Evolutionary conservation across 2,113 vertebrate species (phyloP).

Genomic region (Brachyhypopomus gauderio): DNA sequence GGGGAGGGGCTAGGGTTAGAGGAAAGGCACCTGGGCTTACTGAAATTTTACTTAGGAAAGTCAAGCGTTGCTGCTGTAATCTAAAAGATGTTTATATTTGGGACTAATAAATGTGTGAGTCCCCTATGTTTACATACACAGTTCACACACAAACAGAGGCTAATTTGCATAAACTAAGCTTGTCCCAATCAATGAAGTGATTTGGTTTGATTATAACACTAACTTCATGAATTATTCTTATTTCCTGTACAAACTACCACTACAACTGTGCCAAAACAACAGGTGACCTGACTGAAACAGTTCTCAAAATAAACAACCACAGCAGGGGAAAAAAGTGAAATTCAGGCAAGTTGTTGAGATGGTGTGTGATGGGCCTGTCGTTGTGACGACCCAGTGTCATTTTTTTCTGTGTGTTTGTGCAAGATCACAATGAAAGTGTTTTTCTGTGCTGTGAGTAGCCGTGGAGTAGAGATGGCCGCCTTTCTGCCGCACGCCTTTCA

Average conservation of each 20-base stretch:
- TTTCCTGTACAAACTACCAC: not conserved
- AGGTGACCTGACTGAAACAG: not conserved
- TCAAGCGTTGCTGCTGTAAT: conserved; percentile 24
- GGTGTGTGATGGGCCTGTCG: conserved; percentile 6
- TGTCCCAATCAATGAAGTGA: conserved; percentile 7
- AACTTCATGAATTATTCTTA: not conserved
- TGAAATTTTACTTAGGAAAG: not conserved
- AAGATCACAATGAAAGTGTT: conserved; percentile 39
- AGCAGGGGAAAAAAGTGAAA: not conserved
- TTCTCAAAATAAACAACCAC: not conserved
- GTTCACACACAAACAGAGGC: not conserved
- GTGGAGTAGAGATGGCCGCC: conserved; percentile 17
- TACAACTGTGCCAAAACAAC: conserved; percentile 6
- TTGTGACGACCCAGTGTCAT: not conserved
- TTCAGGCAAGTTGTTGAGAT: conserved; percentile 31
- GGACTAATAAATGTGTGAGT: not conserved
- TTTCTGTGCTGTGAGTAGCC: conserved; percentile 39
- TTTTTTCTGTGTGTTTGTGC: conserved; percentile 6
- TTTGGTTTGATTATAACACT: conserved; percentile 13
- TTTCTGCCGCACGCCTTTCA: conserved; percentile 33
- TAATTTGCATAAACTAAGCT: not conserved
- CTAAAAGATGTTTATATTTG: conserved; percentile 22
- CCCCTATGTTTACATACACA: not conserved
- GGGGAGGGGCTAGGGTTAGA: not conserved
- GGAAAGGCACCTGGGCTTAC: not conserved